Base-by-base conservation (phyloP, 1,140 invertebrate species). In the Acromyrmex heyeri region DNA sequence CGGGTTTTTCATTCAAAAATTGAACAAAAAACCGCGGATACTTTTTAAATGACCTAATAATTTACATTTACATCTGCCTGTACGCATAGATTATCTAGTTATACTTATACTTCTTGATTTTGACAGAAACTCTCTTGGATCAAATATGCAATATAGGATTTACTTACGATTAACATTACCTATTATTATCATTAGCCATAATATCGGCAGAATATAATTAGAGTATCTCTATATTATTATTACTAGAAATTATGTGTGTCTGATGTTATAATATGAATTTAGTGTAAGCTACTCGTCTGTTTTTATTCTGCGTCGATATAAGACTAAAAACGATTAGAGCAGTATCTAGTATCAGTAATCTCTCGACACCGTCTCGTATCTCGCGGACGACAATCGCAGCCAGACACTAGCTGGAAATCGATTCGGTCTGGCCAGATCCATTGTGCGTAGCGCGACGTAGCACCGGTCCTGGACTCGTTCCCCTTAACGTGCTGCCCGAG, bases 401-500 rank as follows among this genome's bases (percentile, higher is more conserved):
- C 50, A 57, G 53, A 78, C 59, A 57, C 24, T n/a, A 73, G 27
- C 64, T 50, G 34, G 81, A 67, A 85, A 87, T 75, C 88, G 87
- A 89, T 89, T 67, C 21, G 67, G 69, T 55, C 61, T 79, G 85
- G 64, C 53, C 75, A 72, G 83, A 86, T 88, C 70, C 48, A 76
- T 85, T 77, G 88, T 75, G 38, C 70, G 57, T 86, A 79, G 61
- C 30, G 61, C 30, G 55, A 76, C 72, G 61, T 55, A 38, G 50
- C 57, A 82, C 67, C 50, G 59, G 27, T 61, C 21, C 65, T 53
- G 38, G 24, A 38, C 27, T 50, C 55, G 59, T 34, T 78, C 53
- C 27, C 65, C 27, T n/a, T 53, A 30, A 57, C 24, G 65, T 30
- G 48, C 53, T 30, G n/a, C 16, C 50, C 73, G 27, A n/a, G 55